phyloP scores from a whole-genome alignment of 1,140 invertebrate genomes.

The Stenopsyche tienmushanensis region DNA sequence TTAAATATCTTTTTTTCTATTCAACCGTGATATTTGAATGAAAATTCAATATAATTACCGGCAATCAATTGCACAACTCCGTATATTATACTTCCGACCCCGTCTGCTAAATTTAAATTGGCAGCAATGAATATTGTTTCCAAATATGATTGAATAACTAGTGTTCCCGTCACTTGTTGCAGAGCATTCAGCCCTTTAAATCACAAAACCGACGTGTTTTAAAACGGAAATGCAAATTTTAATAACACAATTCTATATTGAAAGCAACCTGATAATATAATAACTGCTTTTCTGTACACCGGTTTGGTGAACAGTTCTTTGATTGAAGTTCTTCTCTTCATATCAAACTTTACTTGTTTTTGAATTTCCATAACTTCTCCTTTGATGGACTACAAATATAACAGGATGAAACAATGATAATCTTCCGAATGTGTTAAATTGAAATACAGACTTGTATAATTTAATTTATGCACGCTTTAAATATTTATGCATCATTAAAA shows the following conservation, averaged over 20 bases:
- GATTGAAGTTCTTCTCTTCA: constrained; percentile 55
- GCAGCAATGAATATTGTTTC: constrained; percentile 62
- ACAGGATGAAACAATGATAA: too few relatives aligned
- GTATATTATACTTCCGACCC: constrained; percentile 59
- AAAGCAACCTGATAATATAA: constrained; percentile 43
- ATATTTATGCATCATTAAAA: too few relatives aligned
- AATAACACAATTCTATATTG: constrained; percentile 3
- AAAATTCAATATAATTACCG: too few relatives aligned
- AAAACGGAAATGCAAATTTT: neutral
- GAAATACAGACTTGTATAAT: too few relatives aligned
- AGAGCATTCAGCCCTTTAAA: constrained; percentile 58
- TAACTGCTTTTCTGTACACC: constrained; percentile 61
- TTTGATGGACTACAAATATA: constrained; percentile 48
- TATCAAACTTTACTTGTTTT: constrained; percentile 56
- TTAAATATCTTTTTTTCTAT: too few relatives aligned
- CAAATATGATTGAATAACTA: constrained; percentile 70
- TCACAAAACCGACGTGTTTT: neutral
- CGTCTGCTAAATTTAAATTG: constrained; percentile 53
- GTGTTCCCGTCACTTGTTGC: constrained; percentile 66
- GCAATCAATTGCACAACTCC: constrained; percentile 66
- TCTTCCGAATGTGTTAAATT: too few relatives aligned
- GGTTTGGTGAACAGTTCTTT: constrained; percentile 59
- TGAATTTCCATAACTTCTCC: constrained; percentile 61
- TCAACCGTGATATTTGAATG: too few relatives aligned
- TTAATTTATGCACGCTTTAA: too few relatives aligned